Base-by-base conservation (phyloP, 30 jellyfish, hydroid and myxozoan genomes). In the Rhopilema esculentum region DNA sequence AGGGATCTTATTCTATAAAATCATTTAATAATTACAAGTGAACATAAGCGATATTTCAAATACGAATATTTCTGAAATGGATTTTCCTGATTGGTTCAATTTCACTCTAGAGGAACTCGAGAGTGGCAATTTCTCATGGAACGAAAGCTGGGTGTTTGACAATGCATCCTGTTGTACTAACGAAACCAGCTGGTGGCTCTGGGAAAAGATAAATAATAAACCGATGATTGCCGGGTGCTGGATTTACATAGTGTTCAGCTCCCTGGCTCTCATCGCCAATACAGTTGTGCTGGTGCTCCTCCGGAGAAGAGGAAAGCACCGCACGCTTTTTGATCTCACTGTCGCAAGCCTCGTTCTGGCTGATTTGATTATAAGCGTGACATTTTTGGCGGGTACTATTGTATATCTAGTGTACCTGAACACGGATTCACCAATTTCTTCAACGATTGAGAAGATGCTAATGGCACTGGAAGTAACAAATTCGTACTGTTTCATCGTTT, bases 291-390 rank as follows among this genome's bases (percentile, higher is more conserved):
- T 83, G 16, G 26, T 26, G 22, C 80, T 83, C 1, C 64, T 83
- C 4, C 61, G 49, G 22, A 69, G 53, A 26, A 75, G 76, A 24
- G 69, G 84, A 24, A 49, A 21, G 22, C 40, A 28, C 33, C 74
- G 82, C 28, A 15, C 91, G 9, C 49, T 70, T 16, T 83, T 83
- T 51, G 91, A 83, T 33, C 26, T 83, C 48, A 83, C 91, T 22
- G 82, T 83, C 17, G 83, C 78, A 16, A 83, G 91, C 68, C 85
- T 83, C 27, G 91, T 70, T 16, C 7, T 69, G 20, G 85, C 91
- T 19, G 85, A 83, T 51, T 53, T 83, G 29, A 1, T 49, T 0
- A 72, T 78, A 22, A 53, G 85, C 23, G 15, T 69, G 8, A 69
- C 53, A 0, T 68, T 83, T 65, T 48, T 83, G 77, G 63, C 85